Base-by-base conservation (phyloP, 2,797 vertebrate genomes). In the Xerus rutilus region DNA sequence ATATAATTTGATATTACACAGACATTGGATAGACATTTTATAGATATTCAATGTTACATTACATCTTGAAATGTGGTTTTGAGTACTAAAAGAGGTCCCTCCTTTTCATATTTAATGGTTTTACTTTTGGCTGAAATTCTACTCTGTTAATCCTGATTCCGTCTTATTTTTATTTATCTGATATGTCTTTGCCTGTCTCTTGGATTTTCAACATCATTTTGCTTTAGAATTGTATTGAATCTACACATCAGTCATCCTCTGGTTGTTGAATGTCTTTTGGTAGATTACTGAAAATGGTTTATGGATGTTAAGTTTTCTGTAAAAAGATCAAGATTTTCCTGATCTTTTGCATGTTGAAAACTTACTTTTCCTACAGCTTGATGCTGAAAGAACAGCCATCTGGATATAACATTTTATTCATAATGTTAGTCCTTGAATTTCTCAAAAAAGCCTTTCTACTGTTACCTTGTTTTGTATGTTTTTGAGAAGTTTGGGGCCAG, bases 401-500 rank as follows among this genome's bases (percentile, higher is more conserved):
- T 76, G 30, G 59, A 15, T 54, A 49, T 64, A 43, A 32, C 32
- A 45, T 93, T 87, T 79, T 73, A 67, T 43, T 73, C 45, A 62
- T 81, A 54, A 64, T 74, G 35, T 82, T 54, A 82, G 82, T 88
- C 49, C 54, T 74, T 89, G 47, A 83, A 67, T 67, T 93, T 93
- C 39, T 67, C 47, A 70, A 94, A 93, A 88, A 89, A 59, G 49
- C 21, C 35, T 76, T 67, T 83, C 52, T 47, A 76, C 74, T 89
- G 70, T 83, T 89, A 59, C 25, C 17, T 62, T 5, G 32, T 23
- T 62, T 89, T 69, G 12, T 77, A n/a, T 89, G 64, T 57, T 77
- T 94, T 94, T 18, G 49, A 57, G 49, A 93, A 82, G 28, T 73
- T 21, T 54, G 35, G 18, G 57, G 43, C 15, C 35, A 35, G 78